Conservation (phyloP, 2,113 vertebrate species). For the Cebus imitator region DNA sequence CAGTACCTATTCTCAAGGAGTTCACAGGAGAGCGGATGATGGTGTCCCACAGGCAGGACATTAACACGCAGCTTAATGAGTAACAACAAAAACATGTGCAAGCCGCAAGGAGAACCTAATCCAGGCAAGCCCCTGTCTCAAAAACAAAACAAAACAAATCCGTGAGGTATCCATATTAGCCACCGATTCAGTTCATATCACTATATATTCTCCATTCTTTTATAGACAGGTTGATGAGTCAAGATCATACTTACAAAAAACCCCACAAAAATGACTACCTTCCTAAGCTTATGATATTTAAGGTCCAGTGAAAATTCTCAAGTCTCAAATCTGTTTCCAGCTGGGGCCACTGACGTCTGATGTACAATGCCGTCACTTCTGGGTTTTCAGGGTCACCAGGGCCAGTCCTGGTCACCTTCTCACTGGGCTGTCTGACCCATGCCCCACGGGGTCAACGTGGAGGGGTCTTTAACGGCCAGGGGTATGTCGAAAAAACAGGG, state of each 20-base stretch:
- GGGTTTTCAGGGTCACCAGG: constrained; percentile 62
- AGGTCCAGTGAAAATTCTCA: constrained; percentile 59
- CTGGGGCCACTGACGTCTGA: background rate
- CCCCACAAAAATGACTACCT: background rate
- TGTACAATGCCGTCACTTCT: background rate
- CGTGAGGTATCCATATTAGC: background rate
- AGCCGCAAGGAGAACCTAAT: background rate
- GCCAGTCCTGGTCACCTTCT: constrained; percentile 86
- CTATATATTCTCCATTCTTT: background rate
- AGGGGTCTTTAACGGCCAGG: constrained; percentile 88
- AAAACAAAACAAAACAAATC: background rate
- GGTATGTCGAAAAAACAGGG: constrained; percentile 90
- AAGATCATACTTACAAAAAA: background rate
- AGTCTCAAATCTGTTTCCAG: constrained; percentile 49
- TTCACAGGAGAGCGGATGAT: background rate
- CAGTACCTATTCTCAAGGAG: too few relatives aligned
- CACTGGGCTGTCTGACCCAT: constrained; percentile 84
- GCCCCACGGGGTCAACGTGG: constrained; percentile 88
- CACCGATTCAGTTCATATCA: background rate
- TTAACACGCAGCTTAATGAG: background rate
- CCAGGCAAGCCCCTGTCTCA: background rate
- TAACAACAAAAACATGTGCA: background rate
- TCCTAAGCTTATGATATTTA: background rate
- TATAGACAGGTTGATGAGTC: background rate
- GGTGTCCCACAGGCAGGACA: background rate